Evolutionary conservation across 2,888 invertebrate genomes (phyloP).

Genomic region (Folsomia candida): DNA sequence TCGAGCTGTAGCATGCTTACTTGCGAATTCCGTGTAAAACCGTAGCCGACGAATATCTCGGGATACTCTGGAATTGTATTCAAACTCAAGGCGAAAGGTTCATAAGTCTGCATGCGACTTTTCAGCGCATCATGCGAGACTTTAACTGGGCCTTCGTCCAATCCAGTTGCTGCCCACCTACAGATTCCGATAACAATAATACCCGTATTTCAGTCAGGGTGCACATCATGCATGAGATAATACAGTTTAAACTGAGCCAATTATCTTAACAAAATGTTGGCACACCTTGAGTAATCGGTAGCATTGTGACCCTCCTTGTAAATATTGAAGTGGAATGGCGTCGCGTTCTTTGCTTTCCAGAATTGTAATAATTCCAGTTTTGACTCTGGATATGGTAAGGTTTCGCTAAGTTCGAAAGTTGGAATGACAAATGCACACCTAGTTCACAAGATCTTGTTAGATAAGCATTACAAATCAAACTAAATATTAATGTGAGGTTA

Average conservation of each 20-base stretch:
- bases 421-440: slow-evolving; percentile 82
- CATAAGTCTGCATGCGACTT: slow-evolving; percentile 60
- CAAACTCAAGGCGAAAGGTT: slow-evolving; percentile 70
- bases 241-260: too few relatives aligned
- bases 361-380: slow-evolving; percentile 75
- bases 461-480: too few relatives aligned
- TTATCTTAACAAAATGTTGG: too few relatives aligned
- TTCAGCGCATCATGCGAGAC: slow-evolving; percentile 23
- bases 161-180: slow-evolving; percentile 31
- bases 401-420: slow-evolving; percentile 78
- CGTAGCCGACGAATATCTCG: slow-evolving; percentile 31
- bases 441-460: too few relatives aligned
- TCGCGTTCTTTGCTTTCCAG: slow-evolving; percentile 72
- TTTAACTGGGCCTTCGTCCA: slow-evolving; percentile 32
- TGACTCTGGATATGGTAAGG: slow-evolving; percentile 72
- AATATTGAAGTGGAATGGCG: slow-evolving; percentile 86
- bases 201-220: too few relatives aligned
- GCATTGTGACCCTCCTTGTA: slow-evolving; percentile 59
- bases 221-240: too few relatives aligned
- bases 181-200: too few relatives aligned
- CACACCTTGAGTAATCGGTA: slow-evolving; percentile 31
- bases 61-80: slow-evolving; percentile 22
- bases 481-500: too few relatives aligned
- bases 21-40: slow-evolving; percentile 30
- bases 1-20: too few relatives aligned